A percentile compares a stretch with the other conserved stretches of the same genome.
Conservation (phyloP, 2,888 invertebrate genomes). For the Lottia gigantea region DNA sequence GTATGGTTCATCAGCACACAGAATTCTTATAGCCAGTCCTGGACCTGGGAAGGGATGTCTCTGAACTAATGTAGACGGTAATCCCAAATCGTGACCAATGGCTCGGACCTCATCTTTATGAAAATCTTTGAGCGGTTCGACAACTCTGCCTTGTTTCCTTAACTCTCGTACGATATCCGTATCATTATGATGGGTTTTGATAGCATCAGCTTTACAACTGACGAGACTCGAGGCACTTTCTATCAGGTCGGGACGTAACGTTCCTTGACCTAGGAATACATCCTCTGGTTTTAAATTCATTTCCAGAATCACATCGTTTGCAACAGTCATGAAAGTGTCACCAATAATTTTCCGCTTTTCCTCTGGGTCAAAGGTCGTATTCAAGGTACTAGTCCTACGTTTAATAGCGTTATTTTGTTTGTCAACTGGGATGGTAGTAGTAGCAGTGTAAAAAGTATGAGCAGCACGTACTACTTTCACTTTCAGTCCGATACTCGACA, state of each 20-base stretch:
- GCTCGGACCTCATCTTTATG: constrained; percentile 97
- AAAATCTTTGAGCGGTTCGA: constrained; percentile 98
- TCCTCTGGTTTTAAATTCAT: constrained; percentile 91
- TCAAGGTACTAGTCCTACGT: constrained; percentile 77
- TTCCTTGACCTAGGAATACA: constrained; percentile 91
- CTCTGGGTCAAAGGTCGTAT: constrained; percentile 80
- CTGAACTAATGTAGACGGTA: constrained; percentile 87
- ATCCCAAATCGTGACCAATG: constrained; percentile 88
- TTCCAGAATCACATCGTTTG: constrained; percentile 88
- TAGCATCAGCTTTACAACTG: constrained; percentile 88
- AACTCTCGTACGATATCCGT: constrained; percentile 89
- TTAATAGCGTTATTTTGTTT: constrained; percentile 68
- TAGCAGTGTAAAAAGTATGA: constrained; percentile 75
- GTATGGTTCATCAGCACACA: constrained; percentile 95
- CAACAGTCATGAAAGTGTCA: constrained; percentile 95
- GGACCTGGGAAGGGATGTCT: constrained; percentile 98
- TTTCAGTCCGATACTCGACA: constrained; percentile 84
- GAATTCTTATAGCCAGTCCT: constrained; percentile 93
- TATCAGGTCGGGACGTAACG: constrained; percentile 95
- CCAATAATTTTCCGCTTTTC: constrained; percentile 99
- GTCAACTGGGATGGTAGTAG: constrained; percentile 82
- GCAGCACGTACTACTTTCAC: constrained; percentile 75
- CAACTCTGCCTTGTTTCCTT: constrained; percentile 81
- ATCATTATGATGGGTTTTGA: constrained; percentile 99
- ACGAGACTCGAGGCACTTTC: constrained; percentile 93